Evolutionary conservation across 2,888 invertebrate genomes (phyloP), one percentile per base, ranked within the genome.

Genomic region (Phortica magna): DNA sequence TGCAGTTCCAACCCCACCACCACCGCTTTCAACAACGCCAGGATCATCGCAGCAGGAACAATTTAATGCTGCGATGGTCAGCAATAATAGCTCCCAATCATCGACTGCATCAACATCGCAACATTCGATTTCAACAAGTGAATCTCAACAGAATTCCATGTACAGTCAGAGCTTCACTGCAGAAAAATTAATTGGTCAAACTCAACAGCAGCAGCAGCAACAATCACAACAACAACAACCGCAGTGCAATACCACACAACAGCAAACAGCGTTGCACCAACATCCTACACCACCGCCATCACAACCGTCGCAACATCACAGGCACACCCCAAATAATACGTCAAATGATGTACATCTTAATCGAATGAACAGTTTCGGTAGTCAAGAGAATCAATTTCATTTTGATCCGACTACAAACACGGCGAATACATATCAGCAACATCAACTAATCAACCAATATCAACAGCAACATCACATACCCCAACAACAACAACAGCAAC

Each of bases 81-180:
- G 90, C 83, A 91, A 90, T 80, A 91, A 90, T 74, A 91, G 90
- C 75, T 91, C 91, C 71, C 91, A 91, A 73, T 91, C 91, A 48
- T 90, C 91, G 64, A 89, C 91, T 80, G 90, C 91, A 59, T 90
- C 90, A 41, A 89, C 91, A 83, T 88, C 90, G 43, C 88, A 90
- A 81, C 90, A 91, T 82, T 90, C 91, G 81, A 83, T 91, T 81
- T 88, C 91, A 74, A 90, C 90, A 79, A 90, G 89, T 82, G 91
- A 91, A 88, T 89, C 91, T 85, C 90, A 90, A 77, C 91, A 90
- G 82, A 90, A 91, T 90, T 89, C 90, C 88, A 89, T 91, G 80
- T 91, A 91, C 83, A 90, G 88, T 83, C 91, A 90, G 84, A 91
- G 88, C 84, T 91, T 91, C 84, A 91, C 83, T 81, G 89, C 90